Conservation (phyloP, 2,888 invertebrate species). For the Rutpela maculata region DNA sequence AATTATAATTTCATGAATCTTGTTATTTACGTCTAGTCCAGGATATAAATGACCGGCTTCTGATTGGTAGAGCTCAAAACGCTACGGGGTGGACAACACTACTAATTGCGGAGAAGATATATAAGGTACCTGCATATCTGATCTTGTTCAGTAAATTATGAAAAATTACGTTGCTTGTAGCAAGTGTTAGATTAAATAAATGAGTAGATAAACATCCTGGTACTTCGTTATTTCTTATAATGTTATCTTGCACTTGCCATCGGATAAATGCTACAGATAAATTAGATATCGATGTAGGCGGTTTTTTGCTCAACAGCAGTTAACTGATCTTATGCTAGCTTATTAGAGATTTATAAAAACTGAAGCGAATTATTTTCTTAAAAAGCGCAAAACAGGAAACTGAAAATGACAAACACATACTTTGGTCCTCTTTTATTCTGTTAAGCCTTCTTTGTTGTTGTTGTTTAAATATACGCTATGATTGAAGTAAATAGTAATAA, state of each 20-base stretch:
- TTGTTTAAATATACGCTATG: too few relatives aligned
- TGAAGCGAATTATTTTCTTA: not conserved
- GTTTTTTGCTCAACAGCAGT: slow-evolving; percentile 30
- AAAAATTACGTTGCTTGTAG: slow-evolving; percentile 43
- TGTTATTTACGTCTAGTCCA: not conserved
- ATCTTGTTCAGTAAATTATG: slow-evolving; percentile 33
- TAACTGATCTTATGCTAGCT: not conserved
- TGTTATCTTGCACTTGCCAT: slow-evolving; percentile 47
- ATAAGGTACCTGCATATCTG: slow-evolving; percentile 1
- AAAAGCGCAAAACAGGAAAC: not conserved
- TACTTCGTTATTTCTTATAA: slow-evolving; percentile 48
- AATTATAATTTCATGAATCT: not conserved
- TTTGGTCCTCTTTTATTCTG: too few relatives aligned
- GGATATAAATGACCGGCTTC: not conserved
- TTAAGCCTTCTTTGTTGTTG: too few relatives aligned
- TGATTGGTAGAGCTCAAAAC: not conserved
- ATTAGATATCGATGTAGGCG: slow-evolving; percentile 46
- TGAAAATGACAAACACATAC: too few relatives aligned
- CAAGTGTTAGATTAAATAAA: slow-evolving; percentile 47
- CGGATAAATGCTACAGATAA: slow-evolving; percentile 40
- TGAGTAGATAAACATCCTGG: slow-evolving; percentile 46
- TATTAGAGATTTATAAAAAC: not conserved
- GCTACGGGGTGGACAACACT: slow-evolving; percentile 1
- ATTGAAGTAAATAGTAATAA: too few relatives aligned
- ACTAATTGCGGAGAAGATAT: slow-evolving; percentile 7